A percentile compares a stretch with the other conserved stretches of the same genome.
phyloP scores from a whole-genome alignment of 2,888 invertebrate species.

The Leptothorax acervorum region DNA sequence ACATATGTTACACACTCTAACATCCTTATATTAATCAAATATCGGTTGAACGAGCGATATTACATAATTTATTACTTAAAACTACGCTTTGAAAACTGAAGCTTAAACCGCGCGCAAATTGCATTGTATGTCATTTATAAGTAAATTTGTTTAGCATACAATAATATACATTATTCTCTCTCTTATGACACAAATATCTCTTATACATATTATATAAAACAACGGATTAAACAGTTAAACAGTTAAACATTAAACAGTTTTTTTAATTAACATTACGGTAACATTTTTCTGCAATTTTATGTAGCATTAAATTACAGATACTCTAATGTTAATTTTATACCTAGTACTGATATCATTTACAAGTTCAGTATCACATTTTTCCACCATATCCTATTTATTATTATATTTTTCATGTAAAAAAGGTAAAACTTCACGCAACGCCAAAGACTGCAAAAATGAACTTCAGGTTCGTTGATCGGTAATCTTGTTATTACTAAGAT shows the following conservation, averaged over 20 bases:
- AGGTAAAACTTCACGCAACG: background rate
- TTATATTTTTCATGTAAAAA: background rate
- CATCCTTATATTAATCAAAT: background rate
- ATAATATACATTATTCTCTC: background rate
- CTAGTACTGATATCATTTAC: conserved; percentile 50
- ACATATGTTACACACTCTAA: background rate
- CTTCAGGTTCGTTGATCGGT: background rate
- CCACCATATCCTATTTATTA: background rate
- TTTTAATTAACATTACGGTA: background rate
- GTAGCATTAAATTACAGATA: background rate
- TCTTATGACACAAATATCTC: background rate
- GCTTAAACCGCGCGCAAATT: background rate
- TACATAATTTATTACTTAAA: conserved; percentile 11
- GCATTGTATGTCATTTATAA: background rate
- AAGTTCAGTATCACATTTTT: conserved; percentile 55
- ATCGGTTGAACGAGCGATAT: background rate
- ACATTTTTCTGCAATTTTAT: background rate
- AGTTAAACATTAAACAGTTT: no score
- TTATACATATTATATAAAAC: background rate
- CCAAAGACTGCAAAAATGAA: background rate
- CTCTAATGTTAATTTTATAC: conserved; percentile 26
- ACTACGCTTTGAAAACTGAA: conserved; percentile 30
- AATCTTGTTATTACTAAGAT: background rate
- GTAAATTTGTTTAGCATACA: background rate
- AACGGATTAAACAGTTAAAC: no score